Percentiles rank a stretch among this genome's conserved stretches.
Conservation (phyloP, 2,113 vertebrate species). For the Corvus hawaiiensis region DNA sequence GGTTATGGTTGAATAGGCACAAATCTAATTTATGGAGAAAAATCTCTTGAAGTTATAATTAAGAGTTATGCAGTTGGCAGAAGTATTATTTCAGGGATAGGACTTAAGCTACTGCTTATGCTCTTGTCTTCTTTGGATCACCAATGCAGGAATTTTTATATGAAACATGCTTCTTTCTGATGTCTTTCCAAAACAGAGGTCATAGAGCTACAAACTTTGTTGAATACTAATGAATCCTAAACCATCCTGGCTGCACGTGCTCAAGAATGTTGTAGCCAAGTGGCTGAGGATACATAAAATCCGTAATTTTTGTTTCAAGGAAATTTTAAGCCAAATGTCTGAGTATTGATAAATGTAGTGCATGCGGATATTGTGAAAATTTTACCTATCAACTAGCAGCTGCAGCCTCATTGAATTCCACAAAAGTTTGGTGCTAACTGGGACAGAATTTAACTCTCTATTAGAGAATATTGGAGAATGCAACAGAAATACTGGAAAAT, state of each 20-base stretch:
- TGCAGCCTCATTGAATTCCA: background rate
- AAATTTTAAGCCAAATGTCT: background rate
- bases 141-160: background rate
- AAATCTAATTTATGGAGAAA: background rate
- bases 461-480: background rate
- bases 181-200: background rate
- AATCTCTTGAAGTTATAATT: background rate
- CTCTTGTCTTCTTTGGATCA: background rate
- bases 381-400: background rate
- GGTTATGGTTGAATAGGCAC: background rate
- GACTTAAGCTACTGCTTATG: background rate
- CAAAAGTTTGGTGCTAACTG: background rate
- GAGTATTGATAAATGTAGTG: background rate
- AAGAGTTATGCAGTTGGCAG: background rate
- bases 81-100: background rate
- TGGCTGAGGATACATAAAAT: background rate
- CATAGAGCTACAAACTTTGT: background rate
- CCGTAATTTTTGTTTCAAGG: background rate
- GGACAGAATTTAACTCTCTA: background rate
- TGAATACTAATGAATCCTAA: background rate
- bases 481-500: background rate
- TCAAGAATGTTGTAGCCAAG: background rate
- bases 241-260: background rate
- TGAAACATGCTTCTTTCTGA: background rate
- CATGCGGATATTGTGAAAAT: background rate